Percentiles rank a stretch among this genome's conserved stretches.
Evolutionary conservation across 2,888 invertebrate species (phyloP).

Genomic region (Temnothorax rugatulus): DNA sequence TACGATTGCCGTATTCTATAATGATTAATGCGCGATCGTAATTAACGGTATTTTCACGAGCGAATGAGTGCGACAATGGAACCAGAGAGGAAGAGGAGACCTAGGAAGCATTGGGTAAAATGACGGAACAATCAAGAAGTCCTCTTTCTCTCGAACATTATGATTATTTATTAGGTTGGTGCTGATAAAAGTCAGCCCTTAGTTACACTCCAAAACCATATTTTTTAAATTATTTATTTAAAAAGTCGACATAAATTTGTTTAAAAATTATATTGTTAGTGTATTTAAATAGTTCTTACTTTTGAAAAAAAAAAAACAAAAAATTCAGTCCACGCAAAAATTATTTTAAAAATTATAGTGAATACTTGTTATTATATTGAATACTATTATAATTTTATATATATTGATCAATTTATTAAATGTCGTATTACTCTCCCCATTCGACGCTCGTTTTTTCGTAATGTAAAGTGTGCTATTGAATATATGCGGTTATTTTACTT

Average conservation of each 20-base stretch:
- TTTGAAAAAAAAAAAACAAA: not conserved
- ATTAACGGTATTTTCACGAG: not conserved
- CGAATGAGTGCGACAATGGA: not conserved
- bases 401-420: not conserved
- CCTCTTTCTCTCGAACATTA: not conserved
- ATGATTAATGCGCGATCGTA: slow-evolving; percentile 20
- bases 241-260: not conserved
- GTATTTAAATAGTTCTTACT: not conserved
- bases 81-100: not conserved
- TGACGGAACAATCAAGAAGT: not conserved
- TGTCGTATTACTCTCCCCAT: not conserved
- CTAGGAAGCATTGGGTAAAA: not conserved
- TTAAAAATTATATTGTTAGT: not conserved
- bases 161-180: not conserved
- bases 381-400: not conserved
- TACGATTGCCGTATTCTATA: not conserved
- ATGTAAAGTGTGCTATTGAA: not conserved
- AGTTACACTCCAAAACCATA: not conserved
- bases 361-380: not conserved
- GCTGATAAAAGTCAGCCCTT: not conserved
- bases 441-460: not conserved
- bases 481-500: not conserved
- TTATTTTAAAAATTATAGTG: not conserved
- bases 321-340: not conserved
- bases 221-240: not conserved